Conservation (phyloP, 2,797 vertebrate genomes). For the Petrocephalus schoutedeni region DNA sequence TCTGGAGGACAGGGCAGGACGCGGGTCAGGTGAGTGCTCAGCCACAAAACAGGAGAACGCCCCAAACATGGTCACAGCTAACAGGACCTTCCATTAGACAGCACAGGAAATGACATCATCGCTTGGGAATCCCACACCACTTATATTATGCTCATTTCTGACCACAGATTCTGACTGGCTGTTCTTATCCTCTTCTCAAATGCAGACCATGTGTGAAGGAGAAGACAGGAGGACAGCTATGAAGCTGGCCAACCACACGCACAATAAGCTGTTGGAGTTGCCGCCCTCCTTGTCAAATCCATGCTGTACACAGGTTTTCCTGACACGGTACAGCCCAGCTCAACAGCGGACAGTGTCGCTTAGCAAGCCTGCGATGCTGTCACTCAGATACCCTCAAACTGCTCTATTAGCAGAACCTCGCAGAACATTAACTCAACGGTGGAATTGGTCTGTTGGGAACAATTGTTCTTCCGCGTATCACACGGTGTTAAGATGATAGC, state of each 20-base stretch:
- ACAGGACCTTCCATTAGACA: neutral
- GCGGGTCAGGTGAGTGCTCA: neutral
- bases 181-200: neutral
- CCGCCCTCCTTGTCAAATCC: neutral
- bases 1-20: conserved; percentile 56
- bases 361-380: neutral
- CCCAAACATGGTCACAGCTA: neutral
- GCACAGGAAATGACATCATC: neutral
- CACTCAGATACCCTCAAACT: neutral
- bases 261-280: neutral
- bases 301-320: neutral
- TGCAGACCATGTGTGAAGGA: neutral
- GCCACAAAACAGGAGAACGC: neutral
- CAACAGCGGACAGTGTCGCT: neutral
- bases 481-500: neutral
- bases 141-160: neutral
- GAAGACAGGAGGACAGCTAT: neutral
- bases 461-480: neutral
- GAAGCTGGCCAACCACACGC: neutral
- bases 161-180: neutral
- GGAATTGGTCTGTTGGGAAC: neutral
- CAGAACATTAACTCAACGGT: neutral
- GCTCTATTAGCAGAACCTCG: neutral
- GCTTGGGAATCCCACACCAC: neutral
- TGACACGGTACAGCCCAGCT: neutral